Percentiles rank a stretch among this genome's conserved stretches.
Conservation (phyloP, 2,113 vertebrate genomes). For the Tetrao urogallus region DNA sequence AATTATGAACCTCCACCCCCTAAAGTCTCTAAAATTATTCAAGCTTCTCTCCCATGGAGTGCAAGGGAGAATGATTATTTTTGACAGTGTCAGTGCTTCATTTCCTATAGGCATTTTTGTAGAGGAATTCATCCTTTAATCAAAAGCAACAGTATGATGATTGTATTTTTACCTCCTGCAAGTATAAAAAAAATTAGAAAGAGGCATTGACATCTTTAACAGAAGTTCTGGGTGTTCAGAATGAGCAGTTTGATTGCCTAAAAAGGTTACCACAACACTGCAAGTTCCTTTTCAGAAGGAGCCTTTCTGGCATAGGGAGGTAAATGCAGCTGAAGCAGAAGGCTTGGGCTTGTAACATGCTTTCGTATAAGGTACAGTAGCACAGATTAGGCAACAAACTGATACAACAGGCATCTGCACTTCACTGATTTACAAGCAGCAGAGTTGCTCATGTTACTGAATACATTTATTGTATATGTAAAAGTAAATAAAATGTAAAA, state of each 20-base stretch:
- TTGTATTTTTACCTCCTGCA: background rate
- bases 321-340: background rate
- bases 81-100: background rate
- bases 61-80: background rate
- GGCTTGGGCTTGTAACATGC: background rate
- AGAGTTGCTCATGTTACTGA: background rate
- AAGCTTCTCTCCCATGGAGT: background rate
- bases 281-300: background rate
- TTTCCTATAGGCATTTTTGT: constrained; percentile 11
- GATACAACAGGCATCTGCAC: background rate
- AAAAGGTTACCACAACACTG: background rate
- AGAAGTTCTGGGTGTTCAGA: background rate
- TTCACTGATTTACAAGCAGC: background rate
- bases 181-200: background rate
- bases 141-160: background rate
- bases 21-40: constrained; percentile 22
- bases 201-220: background rate
- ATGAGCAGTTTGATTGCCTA: background rate
- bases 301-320: background rate
- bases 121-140: background rate
- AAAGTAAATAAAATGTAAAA: background rate
- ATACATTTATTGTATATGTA: background rate
- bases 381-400: background rate
- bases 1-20: background rate
- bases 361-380: background rate